Percentiles rank a stretch among this genome's conserved stretches.
phyloP scores from a whole-genome alignment of 2,888 invertebrate genomes.

The Lathronympha strigana region DNA sequence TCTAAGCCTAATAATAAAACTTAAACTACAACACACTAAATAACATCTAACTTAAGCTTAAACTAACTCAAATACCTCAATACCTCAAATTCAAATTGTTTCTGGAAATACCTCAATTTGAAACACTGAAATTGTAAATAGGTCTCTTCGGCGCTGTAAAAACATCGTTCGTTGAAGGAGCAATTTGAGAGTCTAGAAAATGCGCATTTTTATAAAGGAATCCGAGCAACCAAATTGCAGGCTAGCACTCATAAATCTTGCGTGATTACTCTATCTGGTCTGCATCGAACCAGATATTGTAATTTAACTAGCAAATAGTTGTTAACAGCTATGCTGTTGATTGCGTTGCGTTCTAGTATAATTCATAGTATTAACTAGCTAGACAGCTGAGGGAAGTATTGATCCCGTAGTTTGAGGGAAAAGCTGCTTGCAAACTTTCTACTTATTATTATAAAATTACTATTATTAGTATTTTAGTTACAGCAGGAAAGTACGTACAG shows the following conservation, averaged over 20 bases:
- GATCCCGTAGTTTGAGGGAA: conserved; percentile 1
- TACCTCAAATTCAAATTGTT: too few species aligned
- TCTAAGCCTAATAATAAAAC: too few species aligned
- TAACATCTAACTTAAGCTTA: too few species aligned
- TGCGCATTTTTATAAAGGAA: background rate
- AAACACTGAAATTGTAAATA: too few species aligned
- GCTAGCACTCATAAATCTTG: conserved; percentile 13
- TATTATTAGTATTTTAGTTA: too few species aligned
- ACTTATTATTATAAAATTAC: background rate
- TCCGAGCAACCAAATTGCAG: conserved; percentile 28
- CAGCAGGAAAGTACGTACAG: too few species aligned
- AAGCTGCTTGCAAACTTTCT: conserved; percentile 11
- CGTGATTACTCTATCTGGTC: conserved; percentile 19
- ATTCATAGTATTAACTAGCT: conserved; percentile 24
- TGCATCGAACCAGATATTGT: conserved; percentile 21
- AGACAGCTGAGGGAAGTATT: conserved; percentile 27
- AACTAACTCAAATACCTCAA: too few species aligned
- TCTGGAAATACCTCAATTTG: too few species aligned
- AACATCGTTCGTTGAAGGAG: too few species aligned
- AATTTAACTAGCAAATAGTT: conserved; percentile 24
- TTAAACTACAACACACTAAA: too few species aligned
- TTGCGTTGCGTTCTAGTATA: conserved; percentile 13
- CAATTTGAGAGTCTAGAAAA: too few species aligned
- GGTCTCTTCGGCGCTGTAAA: too few species aligned
- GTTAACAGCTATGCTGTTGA: conserved; percentile 25